Conservation (phyloP, 2,113 vertebrate genomes). For the Phalacrocorax aristotelis region DNA sequence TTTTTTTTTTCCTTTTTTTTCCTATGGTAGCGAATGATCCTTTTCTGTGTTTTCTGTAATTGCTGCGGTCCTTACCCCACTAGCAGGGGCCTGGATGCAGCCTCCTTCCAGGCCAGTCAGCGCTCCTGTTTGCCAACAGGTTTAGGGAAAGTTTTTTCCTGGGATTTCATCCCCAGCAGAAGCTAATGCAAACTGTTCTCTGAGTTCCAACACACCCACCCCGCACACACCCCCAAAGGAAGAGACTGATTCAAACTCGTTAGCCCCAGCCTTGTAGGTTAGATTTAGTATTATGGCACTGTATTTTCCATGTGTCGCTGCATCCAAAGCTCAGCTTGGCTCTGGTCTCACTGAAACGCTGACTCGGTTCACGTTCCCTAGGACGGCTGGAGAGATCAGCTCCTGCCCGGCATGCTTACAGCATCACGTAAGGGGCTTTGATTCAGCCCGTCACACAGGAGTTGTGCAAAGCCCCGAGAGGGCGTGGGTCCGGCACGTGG, state of each 20-base stretch:
- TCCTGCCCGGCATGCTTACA: rapidly evolving
- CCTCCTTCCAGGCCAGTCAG: background rate
- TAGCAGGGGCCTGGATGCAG: background rate
- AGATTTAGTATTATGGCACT: background rate
- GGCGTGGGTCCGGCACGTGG: background rate
- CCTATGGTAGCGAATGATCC: rapidly evolving
- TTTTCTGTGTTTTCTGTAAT: background rate
- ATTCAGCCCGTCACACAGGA: rapidly evolving
- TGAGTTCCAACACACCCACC: too few species aligned
- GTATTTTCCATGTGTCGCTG: background rate
- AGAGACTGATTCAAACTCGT: background rate
- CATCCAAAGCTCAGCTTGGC: background rate
- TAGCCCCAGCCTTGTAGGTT: background rate
- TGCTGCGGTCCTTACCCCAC: background rate
- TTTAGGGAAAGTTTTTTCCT: background rate
- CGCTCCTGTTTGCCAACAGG: background rate
- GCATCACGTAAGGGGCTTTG: rapidly evolving
- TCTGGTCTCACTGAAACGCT: background rate
- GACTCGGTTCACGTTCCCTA: background rate
- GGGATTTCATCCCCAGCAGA: background rate
- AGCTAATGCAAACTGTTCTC: background rate
- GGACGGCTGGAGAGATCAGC: background rate
- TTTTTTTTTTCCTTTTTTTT: background rate
- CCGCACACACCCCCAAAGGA: too few species aligned
- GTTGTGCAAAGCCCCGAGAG: too few species aligned